Evolutionary conservation across 2,888 invertebrate species (phyloP), one percentile per base, ranked within the genome.

Genomic region (Eupithecia subumbrata): DNA sequence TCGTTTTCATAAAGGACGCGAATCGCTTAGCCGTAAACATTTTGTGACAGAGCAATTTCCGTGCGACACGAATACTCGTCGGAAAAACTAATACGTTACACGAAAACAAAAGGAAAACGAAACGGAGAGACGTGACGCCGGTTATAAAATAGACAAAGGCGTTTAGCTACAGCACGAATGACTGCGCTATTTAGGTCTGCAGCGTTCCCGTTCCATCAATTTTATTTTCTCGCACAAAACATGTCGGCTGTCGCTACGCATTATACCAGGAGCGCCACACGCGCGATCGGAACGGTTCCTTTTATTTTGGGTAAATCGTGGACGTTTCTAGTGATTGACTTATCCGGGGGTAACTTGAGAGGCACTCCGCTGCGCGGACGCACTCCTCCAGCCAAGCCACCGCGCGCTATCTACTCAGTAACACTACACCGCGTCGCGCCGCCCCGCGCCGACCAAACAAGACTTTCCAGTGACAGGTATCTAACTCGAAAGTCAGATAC

Each of bases 201-300:
- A 91, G 89, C 90, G 86, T 87, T 88, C 89, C 88, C 87, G 90
- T 89, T 91, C 92, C 94, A 93, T 94, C 91, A 92, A 93, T 95
- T 94, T 95, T 94, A 93, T 94, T 94, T 95, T 94, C 94, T 94
- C 93, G 93, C 92, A 92, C 93, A 94, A 93, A 94, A 93, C 94
- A 93, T 91, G 94, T 94, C 90, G 91, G 91, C 92, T 94, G 94
- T 94, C 94, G 92, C 92, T 92, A 88, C 91, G 90, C 93, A 92
- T 95, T 93, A 94, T 91, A 87, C 87, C 85, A 87, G 84, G 90
- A 87, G 91, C 90, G 91, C 92, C 92, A 91, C 94, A 93, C 93
- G 92, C 93, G 91, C 91, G 92, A 91, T 93, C 92, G 86, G 88
- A 89, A 90, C 87, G 56, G 88, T 74, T 86, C 86, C 92, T 94